These are phyloP conservation scores for Augochlorella aurata DNA, from an alignment of 2,888 invertebrate species.

Conservation along the genomic window DNA sequence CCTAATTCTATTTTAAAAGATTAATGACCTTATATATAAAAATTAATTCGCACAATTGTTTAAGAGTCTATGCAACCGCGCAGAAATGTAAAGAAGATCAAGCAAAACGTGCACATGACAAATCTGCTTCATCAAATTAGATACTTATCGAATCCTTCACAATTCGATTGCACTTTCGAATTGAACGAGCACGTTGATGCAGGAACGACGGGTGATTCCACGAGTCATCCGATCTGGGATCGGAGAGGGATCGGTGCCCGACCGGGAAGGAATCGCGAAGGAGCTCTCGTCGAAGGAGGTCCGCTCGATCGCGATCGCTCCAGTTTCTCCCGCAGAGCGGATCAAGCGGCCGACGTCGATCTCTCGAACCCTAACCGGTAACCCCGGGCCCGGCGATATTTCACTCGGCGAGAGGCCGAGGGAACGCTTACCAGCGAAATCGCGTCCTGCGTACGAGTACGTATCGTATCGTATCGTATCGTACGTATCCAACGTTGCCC, in stretches of 20 bases:
- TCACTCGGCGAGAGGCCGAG: conserved; percentile 58
- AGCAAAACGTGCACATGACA: too few relatives aligned
- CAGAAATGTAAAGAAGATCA: too few relatives aligned
- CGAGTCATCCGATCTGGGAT: background rate
- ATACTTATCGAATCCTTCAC: too few relatives aligned
- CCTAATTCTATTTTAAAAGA: too few relatives aligned
- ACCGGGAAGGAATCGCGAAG: background rate
- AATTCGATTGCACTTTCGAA: too few relatives aligned
- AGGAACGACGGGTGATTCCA: background rate
- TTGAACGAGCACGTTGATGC: background rate
- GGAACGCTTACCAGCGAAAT: conserved; percentile 48
- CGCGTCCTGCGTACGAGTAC: conserved; percentile 42
- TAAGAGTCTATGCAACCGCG: too few relatives aligned
- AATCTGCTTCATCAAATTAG: too few relatives aligned
- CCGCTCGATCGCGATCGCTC: conserved; percentile 30
- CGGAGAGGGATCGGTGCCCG: background rate
- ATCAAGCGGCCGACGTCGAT: conserved; percentile 32
- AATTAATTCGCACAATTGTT: too few relatives aligned
- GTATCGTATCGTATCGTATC: conserved; percentile 15
- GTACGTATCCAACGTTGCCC: conserved; percentile 57
- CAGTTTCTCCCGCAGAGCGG: conserved; percentile 45
- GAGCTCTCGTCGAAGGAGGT: conserved; percentile 2
- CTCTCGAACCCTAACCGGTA: conserved; percentile 45
- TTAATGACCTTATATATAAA: too few relatives aligned
- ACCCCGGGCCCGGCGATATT: conserved; percentile 56